Percentiles rank a stretch among this genome's conserved stretches.
phyloP scores from a whole-genome alignment of 2,797 vertebrate species.

The Thaleichthys pacificus region DNA sequence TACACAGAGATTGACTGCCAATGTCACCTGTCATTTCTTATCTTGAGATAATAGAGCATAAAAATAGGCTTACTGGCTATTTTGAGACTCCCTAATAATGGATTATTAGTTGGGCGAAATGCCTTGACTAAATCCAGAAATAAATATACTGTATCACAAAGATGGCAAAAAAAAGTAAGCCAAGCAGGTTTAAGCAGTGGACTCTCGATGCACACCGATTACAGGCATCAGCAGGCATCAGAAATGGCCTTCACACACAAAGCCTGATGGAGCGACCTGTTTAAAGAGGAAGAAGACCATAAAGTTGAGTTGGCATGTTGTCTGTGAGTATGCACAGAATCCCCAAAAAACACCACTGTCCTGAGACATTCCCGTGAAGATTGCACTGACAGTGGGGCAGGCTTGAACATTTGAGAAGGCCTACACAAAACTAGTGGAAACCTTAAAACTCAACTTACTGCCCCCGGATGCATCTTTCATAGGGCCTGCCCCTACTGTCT shows the following conservation, averaged over 20 bases:
- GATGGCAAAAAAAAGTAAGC: conserved; percentile 24
- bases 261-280: too few species aligned
- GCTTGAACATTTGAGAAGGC: conserved; percentile 70
- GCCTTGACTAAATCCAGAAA: conserved; percentile 44
- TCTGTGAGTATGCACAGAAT: conserved; percentile 9
- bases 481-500: conserved; percentile 52
- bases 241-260: too few species aligned
- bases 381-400: conserved; percentile 33
- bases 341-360: conserved; percentile 30
- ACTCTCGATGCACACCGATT: too few species aligned
- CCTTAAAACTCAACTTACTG: conserved; percentile 62
- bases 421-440: conserved; percentile 56
- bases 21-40: conserved; percentile 57
- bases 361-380: conserved; percentile 26
- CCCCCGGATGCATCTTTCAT: conserved; percentile 74
- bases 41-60: conserved; percentile 48
- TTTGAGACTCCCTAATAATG: conserved; percentile 60
- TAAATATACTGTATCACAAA: conserved; percentile 48
- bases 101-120: conserved; percentile 58
- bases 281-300: too few species aligned
- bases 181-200: too few species aligned
- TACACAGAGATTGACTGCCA: conserved; percentile 43
- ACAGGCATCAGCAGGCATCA: too few species aligned
- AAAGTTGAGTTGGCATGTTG: conserved; percentile 20
- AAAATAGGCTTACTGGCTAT: conserved; percentile 60